These are phyloP conservation scores for Aeoliscus strigatus DNA, from an alignment of 2,797 vertebrate genomes.

Conservation along the genomic window DNA sequence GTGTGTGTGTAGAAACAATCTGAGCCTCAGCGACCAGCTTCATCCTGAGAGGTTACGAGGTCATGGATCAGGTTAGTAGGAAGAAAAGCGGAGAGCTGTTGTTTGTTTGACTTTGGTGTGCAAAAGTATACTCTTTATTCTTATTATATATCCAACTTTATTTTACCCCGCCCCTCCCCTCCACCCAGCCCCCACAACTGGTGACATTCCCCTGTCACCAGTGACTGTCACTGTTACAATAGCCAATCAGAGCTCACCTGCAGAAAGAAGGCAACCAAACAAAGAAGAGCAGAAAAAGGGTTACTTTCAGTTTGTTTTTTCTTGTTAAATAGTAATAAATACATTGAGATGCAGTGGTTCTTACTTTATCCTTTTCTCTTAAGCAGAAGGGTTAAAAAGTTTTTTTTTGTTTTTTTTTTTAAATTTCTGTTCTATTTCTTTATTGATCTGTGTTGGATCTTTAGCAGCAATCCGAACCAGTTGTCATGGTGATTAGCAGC, in stretches of 20 bases:
- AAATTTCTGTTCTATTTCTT: slow-evolving; percentile 79
- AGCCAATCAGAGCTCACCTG: slow-evolving; percentile 80
- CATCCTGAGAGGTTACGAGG: slow-evolving; percentile 9
- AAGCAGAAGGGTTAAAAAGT: slow-evolving; percentile 84
- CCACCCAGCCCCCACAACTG: slow-evolving; percentile 62
- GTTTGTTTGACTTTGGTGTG: slow-evolving; percentile 76
- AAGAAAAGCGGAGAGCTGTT: slow-evolving; percentile 66
- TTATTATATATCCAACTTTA: slow-evolving; percentile 79
- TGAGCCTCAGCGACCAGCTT: background rate
- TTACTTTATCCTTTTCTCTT: slow-evolving; percentile 79
- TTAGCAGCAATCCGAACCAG: slow-evolving; percentile 84
- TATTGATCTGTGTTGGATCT: slow-evolving; percentile 84
- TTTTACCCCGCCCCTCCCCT: slow-evolving; percentile 69
- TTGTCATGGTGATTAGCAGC: slow-evolving; percentile 84
- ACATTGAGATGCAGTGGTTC: slow-evolving; percentile 86
- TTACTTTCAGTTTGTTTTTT: slow-evolving; percentile 77
- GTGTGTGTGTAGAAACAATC: background rate
- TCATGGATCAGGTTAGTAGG: slow-evolving; percentile 34
- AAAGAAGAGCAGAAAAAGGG: slow-evolving; percentile 81
- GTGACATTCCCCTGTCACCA: slow-evolving; percentile 68
- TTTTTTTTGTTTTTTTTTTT: slow-evolving; percentile 72
- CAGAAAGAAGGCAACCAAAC: slow-evolving; percentile 81
- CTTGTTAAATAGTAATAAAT: slow-evolving; percentile 88
- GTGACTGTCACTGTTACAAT: slow-evolving; percentile 79
- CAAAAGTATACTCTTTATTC: slow-evolving; percentile 80